phyloP scores from a whole-genome alignment of 2,797 vertebrate genomes.

The Ctenopoma kingsleyae region DNA sequence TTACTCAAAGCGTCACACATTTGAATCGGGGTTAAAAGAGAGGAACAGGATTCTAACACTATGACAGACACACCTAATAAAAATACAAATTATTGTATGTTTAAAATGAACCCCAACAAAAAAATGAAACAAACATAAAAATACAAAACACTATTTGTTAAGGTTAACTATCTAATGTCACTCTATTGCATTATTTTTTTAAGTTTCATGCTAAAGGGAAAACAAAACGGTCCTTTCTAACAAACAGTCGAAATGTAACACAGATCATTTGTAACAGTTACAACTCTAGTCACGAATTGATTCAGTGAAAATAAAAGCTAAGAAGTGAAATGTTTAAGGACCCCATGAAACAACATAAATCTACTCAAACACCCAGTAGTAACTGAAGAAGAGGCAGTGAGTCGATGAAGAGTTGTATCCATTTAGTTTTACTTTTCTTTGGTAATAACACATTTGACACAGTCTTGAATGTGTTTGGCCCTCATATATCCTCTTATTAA shows the following conservation, averaged over 20 bases:
- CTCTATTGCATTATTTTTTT: conserved; percentile 13
- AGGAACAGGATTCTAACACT: conserved; percentile 6
- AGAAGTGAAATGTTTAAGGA: conserved; percentile 33
- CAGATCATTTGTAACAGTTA: conserved; percentile 7
- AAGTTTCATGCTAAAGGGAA: conserved; percentile 16
- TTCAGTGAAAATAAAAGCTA: conserved; percentile 14
- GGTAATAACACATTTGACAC: conserved; percentile 10
- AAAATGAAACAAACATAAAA: neutral
- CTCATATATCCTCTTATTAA: neutral
- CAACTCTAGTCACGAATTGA: conserved; percentile 31
- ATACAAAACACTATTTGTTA: neutral
- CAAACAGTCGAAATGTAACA: conserved; percentile 9
- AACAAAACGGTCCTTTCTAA: conserved; percentile 18
- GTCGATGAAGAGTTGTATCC: neutral
- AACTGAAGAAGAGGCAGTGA: conserved; percentile 14
- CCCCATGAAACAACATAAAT: conserved; percentile 41
- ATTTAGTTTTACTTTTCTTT: conserved; percentile 23
- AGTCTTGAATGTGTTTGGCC: neutral
- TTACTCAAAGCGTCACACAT: conserved; percentile 24
- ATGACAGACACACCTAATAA: conserved; percentile 3
- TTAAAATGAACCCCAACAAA: conserved; percentile 23
- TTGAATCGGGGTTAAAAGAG: conserved; percentile 11
- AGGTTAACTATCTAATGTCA: conserved; percentile 20
- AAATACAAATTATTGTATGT: neutral
- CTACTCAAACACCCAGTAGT: neutral